Percentiles rank a stretch among this genome's conserved stretches.
These are phyloP conservation scores for Adelphocoris suturalis DNA, from an alignment of 2,888 invertebrate genomes.

Conservation along the genomic window DNA sequence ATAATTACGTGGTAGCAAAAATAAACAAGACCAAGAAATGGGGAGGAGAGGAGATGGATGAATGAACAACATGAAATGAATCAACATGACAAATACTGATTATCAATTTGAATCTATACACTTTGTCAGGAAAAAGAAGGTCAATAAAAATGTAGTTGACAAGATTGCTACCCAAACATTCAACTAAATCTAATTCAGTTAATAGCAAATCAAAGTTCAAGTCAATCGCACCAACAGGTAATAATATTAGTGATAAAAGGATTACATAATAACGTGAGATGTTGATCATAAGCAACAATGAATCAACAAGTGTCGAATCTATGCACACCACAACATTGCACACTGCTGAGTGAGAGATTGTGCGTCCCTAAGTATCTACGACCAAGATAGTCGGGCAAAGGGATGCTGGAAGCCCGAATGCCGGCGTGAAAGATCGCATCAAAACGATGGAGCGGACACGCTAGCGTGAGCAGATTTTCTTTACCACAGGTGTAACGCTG, in stretches of 20 bases:
- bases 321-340: too few species aligned
- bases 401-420: slow-evolving; percentile 36
- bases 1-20: not conserved
- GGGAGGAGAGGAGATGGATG: not conserved
- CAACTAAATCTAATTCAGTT: not conserved
- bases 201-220: not conserved
- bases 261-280: not conserved
- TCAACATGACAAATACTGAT: not conserved
- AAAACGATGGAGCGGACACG: slow-evolving; percentile 40
- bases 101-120: not conserved
- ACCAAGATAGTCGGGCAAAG: slow-evolving; percentile 17
- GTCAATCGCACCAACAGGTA: not conserved
- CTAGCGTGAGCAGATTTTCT: not conserved
- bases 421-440: not conserved
- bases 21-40: not conserved
- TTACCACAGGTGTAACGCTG: slow-evolving; percentile 68
- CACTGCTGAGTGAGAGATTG: not conserved
- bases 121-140: not conserved
- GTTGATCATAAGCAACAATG: too few species aligned
- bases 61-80: not conserved
- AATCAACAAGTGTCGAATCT: too few species aligned
- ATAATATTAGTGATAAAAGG: too few species aligned
- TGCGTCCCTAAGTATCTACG: slow-evolving; percentile 35
- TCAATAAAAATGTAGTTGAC: not conserved
- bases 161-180: too few species aligned